A percentile compares a stretch with the other conserved stretches of the same genome.
These are phyloP conservation scores for Pyrrhosoma nymphula DNA, from an alignment of 2,888 invertebrate genomes.

Conservation along the genomic window DNA sequence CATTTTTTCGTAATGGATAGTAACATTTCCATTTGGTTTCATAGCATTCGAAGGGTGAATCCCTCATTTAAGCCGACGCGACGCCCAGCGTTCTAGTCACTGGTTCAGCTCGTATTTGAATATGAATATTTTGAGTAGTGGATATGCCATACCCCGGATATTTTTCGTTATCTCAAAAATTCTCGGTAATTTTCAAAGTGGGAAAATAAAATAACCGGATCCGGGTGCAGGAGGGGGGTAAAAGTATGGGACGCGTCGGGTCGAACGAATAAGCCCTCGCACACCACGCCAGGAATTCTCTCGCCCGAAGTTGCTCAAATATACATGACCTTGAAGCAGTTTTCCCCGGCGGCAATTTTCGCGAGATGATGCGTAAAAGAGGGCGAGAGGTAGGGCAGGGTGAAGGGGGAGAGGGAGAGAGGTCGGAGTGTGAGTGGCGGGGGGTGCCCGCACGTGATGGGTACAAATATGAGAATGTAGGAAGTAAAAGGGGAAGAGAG, in stretches of 20 bases:
- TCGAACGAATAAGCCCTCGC: neutral
- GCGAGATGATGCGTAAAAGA: slow-evolving; percentile 35
- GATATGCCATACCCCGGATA: no score
- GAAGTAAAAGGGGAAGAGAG: neutral
- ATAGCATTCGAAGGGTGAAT: no score
- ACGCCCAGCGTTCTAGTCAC: no score
- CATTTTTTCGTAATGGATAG: no score
- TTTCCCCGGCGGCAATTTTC: slow-evolving; percentile 58
- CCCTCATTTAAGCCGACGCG: no score
- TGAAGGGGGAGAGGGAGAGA: neutral
- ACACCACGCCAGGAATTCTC: neutral
- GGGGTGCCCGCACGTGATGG: neutral
- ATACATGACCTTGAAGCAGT: slow-evolving; percentile 59
- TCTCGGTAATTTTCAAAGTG: neutral
- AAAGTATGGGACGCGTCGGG: neutral
- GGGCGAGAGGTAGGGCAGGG: neutral
- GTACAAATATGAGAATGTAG: neutral
- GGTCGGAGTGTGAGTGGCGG: neutral
- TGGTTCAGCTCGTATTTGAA: no score
- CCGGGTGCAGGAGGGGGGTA: neutral
- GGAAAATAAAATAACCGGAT: neutral
- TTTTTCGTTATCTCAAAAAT: no score
- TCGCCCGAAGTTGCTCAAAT: slow-evolving; percentile 29
- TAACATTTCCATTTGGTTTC: no score
- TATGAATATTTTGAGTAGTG: no score